Conservation (phyloP, 2,797 vertebrate species). For the Siniperca scherzeri region DNA sequence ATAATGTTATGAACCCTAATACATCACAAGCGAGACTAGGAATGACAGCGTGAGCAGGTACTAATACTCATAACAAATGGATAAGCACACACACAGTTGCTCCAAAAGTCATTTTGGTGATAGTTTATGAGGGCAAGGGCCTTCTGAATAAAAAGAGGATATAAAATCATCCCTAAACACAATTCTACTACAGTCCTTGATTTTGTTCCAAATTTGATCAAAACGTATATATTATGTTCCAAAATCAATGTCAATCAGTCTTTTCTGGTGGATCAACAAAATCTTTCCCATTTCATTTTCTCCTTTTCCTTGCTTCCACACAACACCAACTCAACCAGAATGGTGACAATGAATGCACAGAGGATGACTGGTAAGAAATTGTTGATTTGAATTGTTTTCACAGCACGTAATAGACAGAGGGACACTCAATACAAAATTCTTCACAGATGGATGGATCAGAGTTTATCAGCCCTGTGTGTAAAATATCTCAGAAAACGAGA, state of each 20-base stretch:
- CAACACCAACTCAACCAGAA: too few species aligned
- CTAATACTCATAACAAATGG: background rate
- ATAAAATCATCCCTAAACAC: background rate
- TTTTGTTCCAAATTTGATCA: background rate
- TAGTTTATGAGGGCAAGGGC: background rate
- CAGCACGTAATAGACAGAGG: background rate
- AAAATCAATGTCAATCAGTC: background rate
- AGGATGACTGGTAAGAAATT: background rate
- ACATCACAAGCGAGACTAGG: background rate
- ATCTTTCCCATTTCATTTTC: background rate
- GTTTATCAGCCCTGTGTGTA: background rate
- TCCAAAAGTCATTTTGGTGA: constrained; percentile 5
- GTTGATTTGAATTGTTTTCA: background rate
- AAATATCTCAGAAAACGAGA: background rate
- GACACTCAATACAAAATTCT: background rate
- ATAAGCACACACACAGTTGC: background rate
- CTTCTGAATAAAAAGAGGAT: constrained; percentile 1
- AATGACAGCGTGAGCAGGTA: background rate
- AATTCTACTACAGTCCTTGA: background rate
- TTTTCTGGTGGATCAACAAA: background rate
- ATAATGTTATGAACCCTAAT: background rate
- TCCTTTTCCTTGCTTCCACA: background rate
- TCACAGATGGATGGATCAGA: background rate
- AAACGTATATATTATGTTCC: background rate
- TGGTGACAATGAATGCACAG: background rate